Base-by-base conservation (phyloP, 2,797 vertebrate genomes). In the Parambassis ranga region DNA sequence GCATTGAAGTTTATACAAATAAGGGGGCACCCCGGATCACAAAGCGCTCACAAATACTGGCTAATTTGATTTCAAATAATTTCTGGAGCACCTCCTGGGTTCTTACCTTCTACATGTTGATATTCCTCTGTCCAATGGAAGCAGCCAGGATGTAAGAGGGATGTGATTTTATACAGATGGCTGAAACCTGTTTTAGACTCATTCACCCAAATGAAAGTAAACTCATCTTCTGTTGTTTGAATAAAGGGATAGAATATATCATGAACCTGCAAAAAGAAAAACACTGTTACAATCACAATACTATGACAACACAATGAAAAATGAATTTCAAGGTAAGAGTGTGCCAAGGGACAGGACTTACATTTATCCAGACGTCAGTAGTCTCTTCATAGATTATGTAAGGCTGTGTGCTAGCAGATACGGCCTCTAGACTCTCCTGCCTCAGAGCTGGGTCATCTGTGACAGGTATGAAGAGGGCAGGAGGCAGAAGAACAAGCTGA, bases 361-460 rank as follows among this genome's bases (percentile, higher is more conserved):
- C 90, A 56, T 92, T 92, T 48, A 92, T 91, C 89, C 90, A 92
- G 71, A 92, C 79, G 1, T 91, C 87, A 0, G 89, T 98, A 86
- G 93, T 93, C 85, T 99, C 97, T 79, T 98, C 96, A 1, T 99
- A 98, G 68, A 99, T 92, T 24, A 98, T 82, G 46, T 94, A 93
- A 0, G 97, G 97, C 81, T 98, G 96, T 37, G 90, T 77, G 3
- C 90, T 88, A 70, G 84, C 91, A 51, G 95, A 93, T 67, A 98
- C 81, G 0, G 92, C 90, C 77, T 93, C 94, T 81, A 95, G 89
- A 30, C 91, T 89, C 71, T 95, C 93, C 65, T 85, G 87, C 58
- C 94, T 93, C 76, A 94, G 92, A 13, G 91, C 91, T 23, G 94
- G 92, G 0, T 87, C 93, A 15, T 95, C 91, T 7, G 93, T 89